A percentile compares a stretch with the other conserved stretches of the same genome.
These are phyloP conservation scores for Oryzias celebensis DNA, from an alignment of 2,113 vertebrate genomes.

Conservation along the genomic window DNA sequence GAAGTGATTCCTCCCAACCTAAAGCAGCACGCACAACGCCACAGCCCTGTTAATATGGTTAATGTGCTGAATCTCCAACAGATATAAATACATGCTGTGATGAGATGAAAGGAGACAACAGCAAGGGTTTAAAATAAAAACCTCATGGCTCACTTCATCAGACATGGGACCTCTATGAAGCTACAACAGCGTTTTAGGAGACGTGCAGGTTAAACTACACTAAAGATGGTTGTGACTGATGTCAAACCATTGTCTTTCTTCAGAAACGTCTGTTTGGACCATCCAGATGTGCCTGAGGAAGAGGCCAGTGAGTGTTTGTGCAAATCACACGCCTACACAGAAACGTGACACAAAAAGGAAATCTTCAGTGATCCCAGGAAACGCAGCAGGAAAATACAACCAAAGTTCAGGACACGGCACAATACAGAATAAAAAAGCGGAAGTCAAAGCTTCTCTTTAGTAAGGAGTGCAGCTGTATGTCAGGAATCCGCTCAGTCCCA, in stretches of 20 bases:
- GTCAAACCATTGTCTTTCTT: not conserved
- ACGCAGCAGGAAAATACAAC: constrained; percentile 30
- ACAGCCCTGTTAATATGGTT: not conserved
- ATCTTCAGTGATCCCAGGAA: not conserved
- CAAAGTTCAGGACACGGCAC: not conserved
- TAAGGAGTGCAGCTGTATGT: too few relatives aligned
- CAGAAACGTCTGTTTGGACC: constrained; percentile 11
- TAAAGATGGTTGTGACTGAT: constrained; percentile 20
- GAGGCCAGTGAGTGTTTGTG: too few relatives aligned
- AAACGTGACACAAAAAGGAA: constrained; percentile 7
- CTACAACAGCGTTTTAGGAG: constrained; percentile 10
- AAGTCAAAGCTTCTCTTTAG: not conserved
- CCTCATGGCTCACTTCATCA: too few relatives aligned
- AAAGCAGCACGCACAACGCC: not conserved
- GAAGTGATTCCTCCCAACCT: too few relatives aligned
- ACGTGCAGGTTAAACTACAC: constrained; percentile 48
- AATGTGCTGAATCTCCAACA: constrained; percentile 11
- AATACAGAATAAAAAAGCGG: not conserved
- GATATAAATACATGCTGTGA: constrained; percentile 22
- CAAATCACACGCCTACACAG: too few relatives aligned
- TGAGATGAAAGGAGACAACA: constrained; percentile 52
- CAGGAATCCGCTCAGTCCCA: too few relatives aligned
- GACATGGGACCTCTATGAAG: too few relatives aligned
- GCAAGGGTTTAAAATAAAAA: constrained; percentile 13
- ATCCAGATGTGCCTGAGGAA: too few relatives aligned